Evolutionary conservation across 1,140 invertebrate genomes (phyloP).

Genomic region (Paraescarpia echinospica): DNA sequence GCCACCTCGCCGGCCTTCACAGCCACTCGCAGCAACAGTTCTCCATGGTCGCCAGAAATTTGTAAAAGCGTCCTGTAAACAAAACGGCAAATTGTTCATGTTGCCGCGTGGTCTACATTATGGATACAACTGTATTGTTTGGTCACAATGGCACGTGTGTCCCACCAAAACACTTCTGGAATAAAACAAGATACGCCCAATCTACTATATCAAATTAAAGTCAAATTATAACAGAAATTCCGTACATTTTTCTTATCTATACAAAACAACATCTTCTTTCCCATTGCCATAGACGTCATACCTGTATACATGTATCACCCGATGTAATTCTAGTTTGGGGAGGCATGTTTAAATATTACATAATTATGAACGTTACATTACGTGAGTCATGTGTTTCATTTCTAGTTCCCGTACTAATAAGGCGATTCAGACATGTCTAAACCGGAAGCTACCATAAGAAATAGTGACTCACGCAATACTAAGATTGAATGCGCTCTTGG

Average conservation of each 20-base stretch:
- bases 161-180: no score
- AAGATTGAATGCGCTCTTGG: neutral
- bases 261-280: no score
- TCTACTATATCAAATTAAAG: neutral
- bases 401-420: neutral
- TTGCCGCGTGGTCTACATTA: neutral
- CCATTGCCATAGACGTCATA: no score
- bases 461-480: neutral
- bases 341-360: neutral
- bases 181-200: neutral
- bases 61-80: neutral
- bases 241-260: neutral
- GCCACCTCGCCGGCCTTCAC: neutral
- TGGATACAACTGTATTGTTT: neutral
- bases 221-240: neutral
- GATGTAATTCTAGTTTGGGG: neutral
- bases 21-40: neutral
- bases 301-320: neutral
- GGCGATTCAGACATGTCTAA: neutral
- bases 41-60: neutral
- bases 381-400: neutral
- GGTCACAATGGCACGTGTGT: neutral
- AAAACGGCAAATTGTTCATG: neutral
- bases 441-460: neutral
- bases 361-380: neutral